These are phyloP conservation scores for Eufriesea mexicana DNA, from an alignment of 1,140 invertebrate species.

Conservation along the genomic window DNA sequence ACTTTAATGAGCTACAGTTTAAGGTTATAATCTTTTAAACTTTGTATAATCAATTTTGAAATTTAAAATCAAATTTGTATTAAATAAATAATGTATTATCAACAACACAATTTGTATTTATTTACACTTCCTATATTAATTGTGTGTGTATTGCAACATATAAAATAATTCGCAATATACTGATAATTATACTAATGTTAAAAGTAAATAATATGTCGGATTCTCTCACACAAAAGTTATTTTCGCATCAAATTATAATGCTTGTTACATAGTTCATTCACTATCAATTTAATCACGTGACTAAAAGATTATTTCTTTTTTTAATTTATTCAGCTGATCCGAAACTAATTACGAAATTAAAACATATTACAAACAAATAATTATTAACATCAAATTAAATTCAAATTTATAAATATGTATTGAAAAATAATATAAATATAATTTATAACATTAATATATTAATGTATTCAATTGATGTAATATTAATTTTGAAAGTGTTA, in stretches of 20 bases:
- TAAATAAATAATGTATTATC: background rate
- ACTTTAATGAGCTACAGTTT: no score
- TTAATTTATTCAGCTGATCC: background rate
- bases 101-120: background rate
- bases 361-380: background rate
- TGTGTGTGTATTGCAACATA: background rate
- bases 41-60: background rate
- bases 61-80: background rate
- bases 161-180: background rate
- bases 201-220: no score
- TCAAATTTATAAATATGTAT: background rate
- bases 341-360: background rate
- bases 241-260: background rate
- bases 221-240: background rate
- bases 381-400: background rate
- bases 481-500: background rate
- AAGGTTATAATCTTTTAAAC: background rate
- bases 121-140: background rate
- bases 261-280: constrained; percentile 9
- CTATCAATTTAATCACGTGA: background rate
- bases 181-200: background rate
- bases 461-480: background rate
- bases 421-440: background rate
- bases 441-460: background rate
- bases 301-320: background rate